phyloP scores from a whole-genome alignment of 2,113 vertebrate genomes.

The Ictalurus punctatus region DNA sequence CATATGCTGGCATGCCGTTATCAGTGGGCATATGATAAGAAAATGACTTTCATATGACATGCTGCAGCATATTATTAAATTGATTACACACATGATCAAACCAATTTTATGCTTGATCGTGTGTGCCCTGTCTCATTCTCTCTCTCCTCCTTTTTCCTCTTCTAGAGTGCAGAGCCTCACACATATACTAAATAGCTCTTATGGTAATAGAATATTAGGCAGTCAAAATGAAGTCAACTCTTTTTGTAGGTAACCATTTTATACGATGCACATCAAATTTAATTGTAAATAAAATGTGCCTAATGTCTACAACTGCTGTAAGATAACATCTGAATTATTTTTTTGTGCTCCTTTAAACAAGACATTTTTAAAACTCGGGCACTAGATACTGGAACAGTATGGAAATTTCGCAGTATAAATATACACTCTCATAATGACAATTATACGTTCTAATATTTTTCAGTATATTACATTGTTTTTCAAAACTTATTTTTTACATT shows the following conservation, averaged over 20 bases:
- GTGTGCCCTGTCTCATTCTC: neutral
- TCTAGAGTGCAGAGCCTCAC: neutral
- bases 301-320: no score
- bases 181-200: neutral
- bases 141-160: neutral
- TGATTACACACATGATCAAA: constrained; percentile 4
- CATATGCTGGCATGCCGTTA: neutral
- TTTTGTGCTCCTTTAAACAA: constrained; percentile 22
- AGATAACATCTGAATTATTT: neutral
- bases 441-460: neutral
- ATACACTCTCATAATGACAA: neutral
- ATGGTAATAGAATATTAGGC: neutral
- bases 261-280: neutral
- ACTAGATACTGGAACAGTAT: neutral
- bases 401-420: neutral
- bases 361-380: constrained; percentile 16
- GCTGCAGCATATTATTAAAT: constrained; percentile 13
- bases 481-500: neutral
- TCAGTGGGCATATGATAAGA: neutral
- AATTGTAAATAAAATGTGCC: neutral
- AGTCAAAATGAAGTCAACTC: neutral
- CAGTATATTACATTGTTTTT: neutral
- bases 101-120: neutral
- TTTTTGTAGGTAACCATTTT: neutral
- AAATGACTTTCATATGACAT: constrained; percentile 22